phyloP scores from a whole-genome alignment of 2,888 invertebrate species.

The Zygogramma bicolorata region DNA sequence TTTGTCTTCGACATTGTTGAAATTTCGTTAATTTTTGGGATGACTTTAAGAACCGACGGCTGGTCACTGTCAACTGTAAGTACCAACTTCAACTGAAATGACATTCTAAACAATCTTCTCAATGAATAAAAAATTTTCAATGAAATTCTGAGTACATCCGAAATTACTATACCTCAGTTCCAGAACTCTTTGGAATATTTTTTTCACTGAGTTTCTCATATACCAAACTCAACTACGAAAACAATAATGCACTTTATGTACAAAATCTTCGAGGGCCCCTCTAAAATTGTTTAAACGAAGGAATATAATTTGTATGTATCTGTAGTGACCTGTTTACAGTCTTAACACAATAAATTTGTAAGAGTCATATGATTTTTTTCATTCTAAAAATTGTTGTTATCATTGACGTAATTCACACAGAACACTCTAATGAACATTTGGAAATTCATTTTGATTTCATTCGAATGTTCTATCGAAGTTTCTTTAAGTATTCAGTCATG shows the following conservation, averaged over 20 bases:
- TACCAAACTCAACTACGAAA: neutral
- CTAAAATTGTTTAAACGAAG: neutral
- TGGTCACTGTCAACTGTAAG: constrained; percentile 21
- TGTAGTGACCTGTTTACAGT: constrained; percentile 7
- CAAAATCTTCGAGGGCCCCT: neutral
- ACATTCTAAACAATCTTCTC: neutral
- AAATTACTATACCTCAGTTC: neutral
- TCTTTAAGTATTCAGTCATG: too few relatives aligned
- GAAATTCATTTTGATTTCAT: too few relatives aligned
- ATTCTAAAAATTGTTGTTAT: too few relatives aligned
- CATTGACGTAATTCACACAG: too few relatives aligned
- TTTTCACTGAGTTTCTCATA: constrained; percentile 1
- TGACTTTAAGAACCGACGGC: constrained; percentile 14
- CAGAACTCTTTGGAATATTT: neutral
- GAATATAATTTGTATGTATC: neutral
- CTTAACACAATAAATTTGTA: constrained; percentile 1
- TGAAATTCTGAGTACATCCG: neutral
- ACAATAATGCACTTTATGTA: neutral
- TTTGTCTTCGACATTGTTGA: neutral
- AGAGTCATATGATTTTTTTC: neutral
- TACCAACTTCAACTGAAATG: constrained; percentile 7
- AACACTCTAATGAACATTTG: too few relatives aligned
- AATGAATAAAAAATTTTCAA: neutral
- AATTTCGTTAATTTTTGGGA: constrained; percentile 13
- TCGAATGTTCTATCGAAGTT: too few relatives aligned